A percentile compares a stretch with the other conserved stretches of the same genome.
These are phyloP conservation scores for Gallinago jamesoni DNA, from an alignment of 2,113 vertebrate genomes.

Conservation along the genomic window DNA sequence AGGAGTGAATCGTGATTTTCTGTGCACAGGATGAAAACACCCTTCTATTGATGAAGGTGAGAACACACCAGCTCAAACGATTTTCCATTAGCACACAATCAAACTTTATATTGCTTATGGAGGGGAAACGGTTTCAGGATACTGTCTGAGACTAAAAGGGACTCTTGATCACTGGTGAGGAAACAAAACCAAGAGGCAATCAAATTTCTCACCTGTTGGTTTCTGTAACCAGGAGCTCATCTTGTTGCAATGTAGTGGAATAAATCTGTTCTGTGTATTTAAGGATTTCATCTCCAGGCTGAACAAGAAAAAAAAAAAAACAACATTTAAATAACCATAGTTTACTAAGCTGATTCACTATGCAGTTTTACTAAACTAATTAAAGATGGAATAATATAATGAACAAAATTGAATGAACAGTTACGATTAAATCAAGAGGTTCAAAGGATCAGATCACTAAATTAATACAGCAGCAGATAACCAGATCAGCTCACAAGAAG, in stretches of 20 bases:
- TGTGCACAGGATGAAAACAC: background rate
- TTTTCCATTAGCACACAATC: constrained; percentile 52
- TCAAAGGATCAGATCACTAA: constrained; percentile 19
- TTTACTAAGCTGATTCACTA: background rate
- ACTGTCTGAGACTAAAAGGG: background rate
- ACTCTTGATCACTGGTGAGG: background rate
- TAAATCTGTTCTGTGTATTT: constrained; percentile 15
- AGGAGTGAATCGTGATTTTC: background rate
- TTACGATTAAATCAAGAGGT: constrained; percentile 32
- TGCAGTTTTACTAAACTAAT: background rate
- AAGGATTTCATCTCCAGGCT: constrained; percentile 7
- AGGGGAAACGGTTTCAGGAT: background rate
- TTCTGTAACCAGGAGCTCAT: constrained; percentile 15
- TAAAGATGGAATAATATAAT: constrained; percentile 19
- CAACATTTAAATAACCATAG: background rate
- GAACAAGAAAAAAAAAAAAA: background rate
- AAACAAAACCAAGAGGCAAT: constrained; percentile 15
- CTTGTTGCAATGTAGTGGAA: background rate
- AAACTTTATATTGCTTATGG: constrained; percentile 12
- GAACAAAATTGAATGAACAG: background rate
- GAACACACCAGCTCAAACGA: constrained; percentile 22
- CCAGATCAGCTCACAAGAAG: constrained; percentile 7
- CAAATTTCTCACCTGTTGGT: background rate
- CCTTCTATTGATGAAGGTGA: constrained; percentile 7
- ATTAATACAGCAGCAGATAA: constrained; percentile 17